Base-by-base conservation (phyloP, 2,113 vertebrate genomes). In the Vidua macroura region DNA sequence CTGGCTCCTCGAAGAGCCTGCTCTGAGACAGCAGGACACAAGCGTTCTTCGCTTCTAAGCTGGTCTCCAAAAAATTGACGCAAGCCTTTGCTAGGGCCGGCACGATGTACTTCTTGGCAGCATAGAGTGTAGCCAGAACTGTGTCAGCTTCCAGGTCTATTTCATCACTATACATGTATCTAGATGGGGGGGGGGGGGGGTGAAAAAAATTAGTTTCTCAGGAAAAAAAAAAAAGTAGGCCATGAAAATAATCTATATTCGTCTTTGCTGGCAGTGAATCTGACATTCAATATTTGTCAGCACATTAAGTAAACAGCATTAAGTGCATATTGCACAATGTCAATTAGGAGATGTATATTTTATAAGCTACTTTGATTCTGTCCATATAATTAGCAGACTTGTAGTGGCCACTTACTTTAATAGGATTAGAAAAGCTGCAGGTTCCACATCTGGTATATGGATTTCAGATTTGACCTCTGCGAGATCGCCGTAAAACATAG, bases 401-500 rank as follows among this genome's bases (percentile, higher is more conserved):
- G 90, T 83, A 97, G 89, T 81, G 82, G 95, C 92, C 92, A 97
- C 99, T 99, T 98, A 99, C 99, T 99, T 99, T 94, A 99, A 97
- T 97, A 99, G 97, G 97, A 99, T 99, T 89, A 99, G 98, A 96
- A 99, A 99, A 87, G 99, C 99, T 73, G 99, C 98, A 74, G 99
- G 99, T 97, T 99, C 99, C 98, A 99, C 99, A 97, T 99, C 99
- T 79, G 99, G 99, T 92, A 99, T 99, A 96, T 98, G 99, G 97
- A 99, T 99, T 97, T 99, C 99, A 6, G 98, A 98, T 97, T 99
- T 98, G 88, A 98, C 98, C 97, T 99, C 99, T 6, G 99, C 99
- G 17, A 99, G 98, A 95, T 99, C 99, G 20, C 99, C 98, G 31
- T 99, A 99, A 97, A 99, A 99, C 99, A 99, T 99, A 96, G 99